Base-by-base conservation (phyloP, 1,140 invertebrate genomes). In the Vanessa tameamea region DNA sequence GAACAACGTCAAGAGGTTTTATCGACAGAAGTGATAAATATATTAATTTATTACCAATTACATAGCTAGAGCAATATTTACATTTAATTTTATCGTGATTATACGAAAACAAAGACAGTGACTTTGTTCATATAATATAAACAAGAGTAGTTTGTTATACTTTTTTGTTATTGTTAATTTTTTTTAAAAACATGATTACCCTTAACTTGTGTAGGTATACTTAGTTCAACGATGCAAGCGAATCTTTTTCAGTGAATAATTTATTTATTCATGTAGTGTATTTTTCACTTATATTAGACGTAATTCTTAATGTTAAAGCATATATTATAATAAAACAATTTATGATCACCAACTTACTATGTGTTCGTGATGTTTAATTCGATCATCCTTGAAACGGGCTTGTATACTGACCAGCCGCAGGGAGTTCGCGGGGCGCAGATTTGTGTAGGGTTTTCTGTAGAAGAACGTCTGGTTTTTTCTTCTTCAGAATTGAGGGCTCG, bases 391-490 rank as follows among this genome's bases (percentile, higher is more conserved):
- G 89, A 89, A 37, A 87, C 85, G 26, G 93, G 91, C 23, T 91
- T 85, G 79, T 96, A 96, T 0, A 95, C 93, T 31, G 93, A 93
- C 95, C 95, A 96, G 61, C 94, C 95, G 75, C 95, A 96, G 0
- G 95, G 95, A 4, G 92, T 94, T 12, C 74, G 81, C 1, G 73
- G 77, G 15, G 86, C 82, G 78, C 94, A 95, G 14, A 79, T 73
- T 23, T 55, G 48, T 11, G 11, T 12, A 12, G n/a, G 11, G n/a
- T 55, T 43, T 43, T 51, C 13, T 51, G 13, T n/a, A 51, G 48
- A 51, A 15, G 48, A n/a, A 51, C 13, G 13, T 51, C 5, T n/a
- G 9, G 13, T 15, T 70, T n/a, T 7, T 20, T 66, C 68, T 4
- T 80, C 59, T 0, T 80, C 74, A 5, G 64, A 13, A 53, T 77